phyloP scores from a whole-genome alignment of 2,797 vertebrate genomes.

The Gobio occitaniae region DNA sequence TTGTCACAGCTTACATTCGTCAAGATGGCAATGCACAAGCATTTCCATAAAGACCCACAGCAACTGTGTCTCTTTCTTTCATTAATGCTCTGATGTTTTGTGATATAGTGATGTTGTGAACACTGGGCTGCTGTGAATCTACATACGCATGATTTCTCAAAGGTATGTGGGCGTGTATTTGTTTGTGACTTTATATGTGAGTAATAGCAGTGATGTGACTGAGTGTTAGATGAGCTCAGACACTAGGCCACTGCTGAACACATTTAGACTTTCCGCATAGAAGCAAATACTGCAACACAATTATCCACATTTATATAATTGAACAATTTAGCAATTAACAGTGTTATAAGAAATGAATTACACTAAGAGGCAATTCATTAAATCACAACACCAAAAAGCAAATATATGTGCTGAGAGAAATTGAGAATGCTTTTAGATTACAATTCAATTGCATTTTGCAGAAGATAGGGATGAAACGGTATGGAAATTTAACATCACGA shows the following conservation, averaged over 20 bases:
- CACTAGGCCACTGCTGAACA: constrained; percentile 57
- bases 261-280: constrained; percentile 47
- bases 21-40: constrained; percentile 51
- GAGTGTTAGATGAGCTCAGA: constrained; percentile 68
- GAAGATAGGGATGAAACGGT: no score
- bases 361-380: neutral
- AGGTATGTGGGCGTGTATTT: neutral
- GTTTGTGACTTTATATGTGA: constrained; percentile 12
- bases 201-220: constrained; percentile 69
- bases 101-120: constrained; percentile 7
- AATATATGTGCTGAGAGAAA: neutral
- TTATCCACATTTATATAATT: neutral
- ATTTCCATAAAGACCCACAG: constrained; percentile 27
- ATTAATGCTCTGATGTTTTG: constrained; percentile 36
- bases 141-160: neutral
- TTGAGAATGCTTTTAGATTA: neutral
- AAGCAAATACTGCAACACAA: constrained; percentile 50
- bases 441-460: neutral
- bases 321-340: neutral
- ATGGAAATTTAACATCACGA: no score
- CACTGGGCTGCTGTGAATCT: neutral
- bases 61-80: constrained; percentile 13
- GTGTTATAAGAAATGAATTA: neutral
- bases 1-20: constrained; percentile 57
- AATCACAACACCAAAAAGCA: neutral